Percentiles rank a stretch among this genome's conserved stretches.
Conservation (phyloP, 1,140 invertebrate species). For the Drosophila pectinifera region DNA sequence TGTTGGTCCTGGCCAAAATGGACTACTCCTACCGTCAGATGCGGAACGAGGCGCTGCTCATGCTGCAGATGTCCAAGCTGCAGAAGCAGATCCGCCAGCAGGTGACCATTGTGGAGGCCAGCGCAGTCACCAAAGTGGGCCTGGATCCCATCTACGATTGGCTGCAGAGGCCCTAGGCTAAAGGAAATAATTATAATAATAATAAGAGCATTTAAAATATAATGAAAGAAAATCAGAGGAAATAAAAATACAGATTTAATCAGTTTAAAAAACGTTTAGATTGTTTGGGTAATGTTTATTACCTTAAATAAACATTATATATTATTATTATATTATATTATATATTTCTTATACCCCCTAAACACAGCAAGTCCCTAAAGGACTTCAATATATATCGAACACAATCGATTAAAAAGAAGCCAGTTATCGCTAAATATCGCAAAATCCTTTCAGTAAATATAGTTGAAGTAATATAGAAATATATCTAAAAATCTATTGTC, state of each 20-base stretch:
- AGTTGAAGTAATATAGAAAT: too few species aligned
- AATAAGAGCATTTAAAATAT: not conserved
- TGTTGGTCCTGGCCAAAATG: conserved; percentile 92
- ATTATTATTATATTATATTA: too few species aligned
- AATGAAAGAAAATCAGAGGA: not conserved
- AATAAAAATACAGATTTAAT: not conserved
- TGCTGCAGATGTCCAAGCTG: conserved; percentile 89
- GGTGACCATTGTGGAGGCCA: conserved; percentile 89
- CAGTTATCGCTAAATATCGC: not conserved
- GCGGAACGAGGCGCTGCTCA: conserved; percentile 92
- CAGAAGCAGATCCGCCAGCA: conserved; percentile 88
- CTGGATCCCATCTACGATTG: conserved; percentile 88
- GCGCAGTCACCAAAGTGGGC: conserved; percentile 90
- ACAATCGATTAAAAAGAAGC: not conserved
- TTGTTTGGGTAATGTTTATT: too few species aligned
- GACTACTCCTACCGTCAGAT: conserved; percentile 93
- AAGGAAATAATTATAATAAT: not conserved
- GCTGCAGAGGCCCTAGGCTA: conserved; percentile 83
- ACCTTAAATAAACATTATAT: too few species aligned
- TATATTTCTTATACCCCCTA: not conserved
- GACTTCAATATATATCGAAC: not conserved
- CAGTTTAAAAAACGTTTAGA: too few species aligned
- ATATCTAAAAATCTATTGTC: too few species aligned
- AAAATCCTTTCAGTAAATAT: too few species aligned
- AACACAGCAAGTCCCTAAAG: not conserved